Evolutionary conservation across 2,113 vertebrate genomes (phyloP).

Genomic region (Rana temporaria): DNA sequence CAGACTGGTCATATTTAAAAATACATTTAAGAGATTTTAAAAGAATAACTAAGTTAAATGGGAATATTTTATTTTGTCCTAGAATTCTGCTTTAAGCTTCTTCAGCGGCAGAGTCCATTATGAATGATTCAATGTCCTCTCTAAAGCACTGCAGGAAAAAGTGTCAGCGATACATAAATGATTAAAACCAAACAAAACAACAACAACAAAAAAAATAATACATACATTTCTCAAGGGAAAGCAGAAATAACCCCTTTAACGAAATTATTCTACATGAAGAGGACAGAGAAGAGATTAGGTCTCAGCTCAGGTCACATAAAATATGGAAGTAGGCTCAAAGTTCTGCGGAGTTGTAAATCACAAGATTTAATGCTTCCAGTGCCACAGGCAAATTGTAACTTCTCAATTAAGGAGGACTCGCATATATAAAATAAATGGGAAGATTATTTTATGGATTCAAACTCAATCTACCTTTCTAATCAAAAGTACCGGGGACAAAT

Average conservation of each 20-base stretch:
- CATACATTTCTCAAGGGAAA: too few species aligned
- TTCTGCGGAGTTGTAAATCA: constrained; percentile 29
- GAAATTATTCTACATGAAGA: constrained; percentile 39
- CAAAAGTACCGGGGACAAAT: constrained; percentile 23
- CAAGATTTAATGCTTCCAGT: constrained; percentile 30
- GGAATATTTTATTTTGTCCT: too few species aligned
- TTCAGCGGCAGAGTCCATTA: too few species aligned
- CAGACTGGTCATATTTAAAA: too few species aligned
- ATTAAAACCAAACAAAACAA: too few species aligned
- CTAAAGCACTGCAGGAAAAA: too few species aligned
- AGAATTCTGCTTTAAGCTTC: too few species aligned
- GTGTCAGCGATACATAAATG: too few species aligned
- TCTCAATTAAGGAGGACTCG: constrained; percentile 43
- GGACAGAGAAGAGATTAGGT: constrained; percentile 24
- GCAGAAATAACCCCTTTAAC: neutral
- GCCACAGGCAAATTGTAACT: constrained; percentile 34
- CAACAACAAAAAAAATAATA: too few species aligned
- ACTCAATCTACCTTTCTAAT: constrained; percentile 37
- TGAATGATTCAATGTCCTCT: too few species aligned
- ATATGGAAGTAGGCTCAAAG: constrained; percentile 21
- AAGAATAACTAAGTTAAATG: too few species aligned
- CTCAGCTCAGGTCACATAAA: constrained; percentile 34
- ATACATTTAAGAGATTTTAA: too few species aligned
- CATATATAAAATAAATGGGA: constrained; percentile 44
- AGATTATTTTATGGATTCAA: constrained; percentile 45